Evolutionary conservation across 2,797 vertebrate genomes (phyloP).

Genomic region (Meriones psammophilus): DNA sequence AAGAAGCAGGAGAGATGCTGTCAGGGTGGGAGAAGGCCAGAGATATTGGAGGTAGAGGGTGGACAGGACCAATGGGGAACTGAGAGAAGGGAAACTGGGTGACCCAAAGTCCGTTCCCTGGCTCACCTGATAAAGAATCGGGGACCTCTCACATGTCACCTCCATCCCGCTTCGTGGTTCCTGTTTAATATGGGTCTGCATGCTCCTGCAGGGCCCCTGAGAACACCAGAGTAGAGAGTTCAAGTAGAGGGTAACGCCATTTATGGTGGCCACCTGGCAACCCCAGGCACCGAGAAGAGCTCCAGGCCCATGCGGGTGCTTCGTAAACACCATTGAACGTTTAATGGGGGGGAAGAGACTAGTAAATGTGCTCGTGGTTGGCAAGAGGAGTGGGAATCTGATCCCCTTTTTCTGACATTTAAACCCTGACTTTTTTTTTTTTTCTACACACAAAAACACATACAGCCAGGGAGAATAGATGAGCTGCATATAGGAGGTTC

Average conservation of each 20-base stretch:
- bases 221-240: conserved; percentile 81
- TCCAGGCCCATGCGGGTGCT: conserved; percentile 81
- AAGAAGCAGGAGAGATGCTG: not conserved
- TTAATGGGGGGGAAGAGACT: conserved; percentile 84
- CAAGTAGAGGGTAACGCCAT: conserved; percentile 82
- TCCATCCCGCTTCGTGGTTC: not conserved
- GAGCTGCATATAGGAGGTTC: conserved; percentile 55
- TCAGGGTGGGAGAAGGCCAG: not conserved
- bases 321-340: conserved; percentile 81
- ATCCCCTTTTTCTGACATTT: conserved; percentile 79
- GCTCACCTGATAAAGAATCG: not conserved
- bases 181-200: conserved; percentile 42
- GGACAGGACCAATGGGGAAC: not conserved
- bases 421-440: conserved; percentile 71
- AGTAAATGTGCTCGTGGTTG: conserved; percentile 81
- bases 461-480: conserved; percentile 54
- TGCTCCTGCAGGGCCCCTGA: conserved; percentile 65
- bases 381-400: conserved; percentile 80
- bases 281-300: conserved; percentile 69
- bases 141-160: not conserved
- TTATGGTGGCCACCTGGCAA: conserved; percentile 82
- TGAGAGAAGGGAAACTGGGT: not conserved
- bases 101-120: not conserved
- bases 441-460: conserved; percentile 65
- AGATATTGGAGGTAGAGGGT: not conserved